Evolutionary conservation across 1,140 invertebrate species (phyloP), one percentile per base, ranked within the genome.

Genomic region (Heliconius nattereri): DNA sequence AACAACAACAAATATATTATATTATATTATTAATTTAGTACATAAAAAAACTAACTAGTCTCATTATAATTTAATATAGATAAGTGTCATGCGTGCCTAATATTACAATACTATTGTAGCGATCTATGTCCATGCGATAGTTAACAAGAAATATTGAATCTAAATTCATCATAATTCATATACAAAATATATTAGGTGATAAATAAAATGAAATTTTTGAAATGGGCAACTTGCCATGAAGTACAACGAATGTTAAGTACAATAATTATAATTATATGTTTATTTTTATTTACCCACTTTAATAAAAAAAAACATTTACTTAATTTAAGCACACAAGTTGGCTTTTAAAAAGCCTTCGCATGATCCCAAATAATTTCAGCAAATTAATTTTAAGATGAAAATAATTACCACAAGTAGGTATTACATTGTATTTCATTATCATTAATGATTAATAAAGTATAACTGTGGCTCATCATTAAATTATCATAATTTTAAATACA

Each of bases 41-140:
- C 92, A 92, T 85, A 84, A 85, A 89, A 88, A 81, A 94, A 94
- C 92, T 94, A 94, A 94, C 93, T 93, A 94, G 93, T 94, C 93
- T 94, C 92, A 94, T 91, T 82, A 90, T 91, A 89, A 89, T 87
- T 91, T 91, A 92, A 93, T 91, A 89, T 92, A 92, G 87, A 90
- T 85, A 87, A 82, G 89, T 87, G 90, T 89, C 85, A 85, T 85
- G 90, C 87, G 91, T 93, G 92, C 92, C 92, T 94, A 92, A 93
- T 90, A 78, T 84, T 81, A 80, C 19, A 72, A 37, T n/a, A 72
- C 35, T 13, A 70, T 71, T 57, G 23, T 66, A 66, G 60, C 26
- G 9, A 26, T 66, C 26, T 29, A 29, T 35, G 32, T 35, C 32
- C 57, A n/a, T 60, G n/a, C 57, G 23, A 60, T 23, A 60, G 57